Percentiles rank a stretch among this genome's conserved stretches.
phyloP scores from a whole-genome alignment of 2,888 invertebrate species.

The Esperia sulphurella region DNA sequence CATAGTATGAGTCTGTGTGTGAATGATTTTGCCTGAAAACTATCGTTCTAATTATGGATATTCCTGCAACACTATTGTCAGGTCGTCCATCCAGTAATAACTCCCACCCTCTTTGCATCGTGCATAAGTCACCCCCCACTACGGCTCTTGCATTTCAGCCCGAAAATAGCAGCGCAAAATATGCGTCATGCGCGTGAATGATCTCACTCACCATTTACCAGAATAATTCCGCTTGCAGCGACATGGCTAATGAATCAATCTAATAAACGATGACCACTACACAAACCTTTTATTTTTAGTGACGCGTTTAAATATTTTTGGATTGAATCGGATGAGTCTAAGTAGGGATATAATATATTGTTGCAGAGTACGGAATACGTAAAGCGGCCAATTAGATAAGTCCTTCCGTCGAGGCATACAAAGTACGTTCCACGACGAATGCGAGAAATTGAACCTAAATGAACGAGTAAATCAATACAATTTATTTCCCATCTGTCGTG shows the following conservation, averaged over 20 bases:
- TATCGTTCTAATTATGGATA: no score
- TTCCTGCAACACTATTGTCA: neutral
- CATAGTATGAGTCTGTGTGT: no score
- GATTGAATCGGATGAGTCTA: neutral
- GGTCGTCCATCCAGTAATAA: neutral
- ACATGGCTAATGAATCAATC: conserved; percentile 37
- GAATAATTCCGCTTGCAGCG: conserved; percentile 30
- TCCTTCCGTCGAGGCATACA: no score
- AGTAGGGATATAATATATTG: no score
- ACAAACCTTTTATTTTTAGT: neutral
- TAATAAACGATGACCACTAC: conserved; percentile 1
- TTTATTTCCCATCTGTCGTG: no score
- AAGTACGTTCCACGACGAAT: no score
- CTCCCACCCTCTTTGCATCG: neutral
- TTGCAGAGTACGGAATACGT: no score
- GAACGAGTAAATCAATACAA: no score
- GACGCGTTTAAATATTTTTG: neutral
- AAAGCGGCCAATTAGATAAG: no score
- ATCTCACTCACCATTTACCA: conserved; percentile 34
- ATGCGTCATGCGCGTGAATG: conserved; percentile 47
- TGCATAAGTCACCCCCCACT: conserved; percentile 9
- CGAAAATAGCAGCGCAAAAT: conserved; percentile 38
- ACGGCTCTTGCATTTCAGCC: conserved; percentile 39
- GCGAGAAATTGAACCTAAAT: no score
- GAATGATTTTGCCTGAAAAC: no score